These are phyloP conservation scores for Intellagama lesueurii DNA, from an alignment of 2,797 vertebrate species.

Conservation along the genomic window DNA sequence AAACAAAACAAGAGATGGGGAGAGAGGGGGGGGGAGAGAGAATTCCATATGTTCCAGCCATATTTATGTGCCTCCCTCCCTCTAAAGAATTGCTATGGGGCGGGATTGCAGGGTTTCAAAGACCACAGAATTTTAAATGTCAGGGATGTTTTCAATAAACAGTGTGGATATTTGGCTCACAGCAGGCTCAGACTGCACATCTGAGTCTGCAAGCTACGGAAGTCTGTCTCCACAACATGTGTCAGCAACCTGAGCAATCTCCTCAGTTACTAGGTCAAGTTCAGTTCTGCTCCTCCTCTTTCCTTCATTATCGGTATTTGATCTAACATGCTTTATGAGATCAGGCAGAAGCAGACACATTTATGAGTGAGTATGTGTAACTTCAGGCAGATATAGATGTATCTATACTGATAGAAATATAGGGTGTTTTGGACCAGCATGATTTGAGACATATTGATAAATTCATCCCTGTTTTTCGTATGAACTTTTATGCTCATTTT, in stretches of 20 bases:
- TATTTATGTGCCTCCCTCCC: slow-evolving; percentile 59
- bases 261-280: slow-evolving; percentile 9
- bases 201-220: slow-evolving; percentile 67
- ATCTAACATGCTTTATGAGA: background rate
- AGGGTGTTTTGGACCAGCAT: no score
- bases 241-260: slow-evolving; percentile 64
- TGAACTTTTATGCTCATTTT: no score
- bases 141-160: slow-evolving; percentile 80
- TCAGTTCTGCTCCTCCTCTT: slow-evolving; percentile 26
- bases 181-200: slow-evolving; percentile 63
- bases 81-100: slow-evolving; percentile 69
- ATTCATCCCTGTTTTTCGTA: no score
- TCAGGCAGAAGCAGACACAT: background rate
- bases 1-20: background rate
- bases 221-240: slow-evolving; percentile 76
- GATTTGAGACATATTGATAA: no score
- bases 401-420: background rate
- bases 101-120: slow-evolving; percentile 65
- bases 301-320: background rate
- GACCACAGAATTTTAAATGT: slow-evolving; percentile 64
- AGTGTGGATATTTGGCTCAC: slow-evolving; percentile 73
- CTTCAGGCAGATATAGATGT: background rate
- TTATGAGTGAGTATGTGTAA: background rate
- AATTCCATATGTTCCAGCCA: slow-evolving; percentile 50
- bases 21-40: background rate